A percentile compares a stretch with the other conserved stretches of the same genome.
Conservation (phyloP, 2,797 vertebrate genomes). For the Microhierax caerulescens region DNA sequence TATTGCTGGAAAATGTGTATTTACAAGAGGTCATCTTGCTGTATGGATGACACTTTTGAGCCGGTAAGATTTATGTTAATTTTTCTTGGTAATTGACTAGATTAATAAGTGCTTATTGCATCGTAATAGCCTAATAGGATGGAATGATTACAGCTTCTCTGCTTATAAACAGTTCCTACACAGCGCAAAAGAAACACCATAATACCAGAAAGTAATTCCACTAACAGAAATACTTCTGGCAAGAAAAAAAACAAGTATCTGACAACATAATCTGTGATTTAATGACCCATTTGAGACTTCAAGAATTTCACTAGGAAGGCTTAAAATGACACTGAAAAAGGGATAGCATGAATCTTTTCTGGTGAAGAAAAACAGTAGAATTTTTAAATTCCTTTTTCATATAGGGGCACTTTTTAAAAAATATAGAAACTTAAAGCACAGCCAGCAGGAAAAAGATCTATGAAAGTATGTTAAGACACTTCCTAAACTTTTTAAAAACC, state of each 20-base stretch:
- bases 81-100: neutral
- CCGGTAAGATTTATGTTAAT: neutral
- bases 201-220: neutral
- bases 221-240: neutral
- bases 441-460: neutral
- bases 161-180: neutral
- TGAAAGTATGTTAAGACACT: neutral
- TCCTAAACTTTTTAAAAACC: neutral
- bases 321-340: neutral
- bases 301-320: neutral
- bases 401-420: neutral
- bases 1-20: neutral
- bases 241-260: neutral
- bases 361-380: neutral
- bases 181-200: neutral
- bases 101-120: neutral
- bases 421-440: neutral
- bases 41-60: neutral
- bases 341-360: neutral
- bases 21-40: neutral
- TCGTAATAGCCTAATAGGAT: neutral
- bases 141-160: neutral
- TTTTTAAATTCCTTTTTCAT: neutral
- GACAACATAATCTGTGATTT: neutral
- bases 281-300: neutral